Evolutionary conservation across 2,797 vertebrate genomes (phyloP).

Genomic region (Sternotherus odoratus): DNA sequence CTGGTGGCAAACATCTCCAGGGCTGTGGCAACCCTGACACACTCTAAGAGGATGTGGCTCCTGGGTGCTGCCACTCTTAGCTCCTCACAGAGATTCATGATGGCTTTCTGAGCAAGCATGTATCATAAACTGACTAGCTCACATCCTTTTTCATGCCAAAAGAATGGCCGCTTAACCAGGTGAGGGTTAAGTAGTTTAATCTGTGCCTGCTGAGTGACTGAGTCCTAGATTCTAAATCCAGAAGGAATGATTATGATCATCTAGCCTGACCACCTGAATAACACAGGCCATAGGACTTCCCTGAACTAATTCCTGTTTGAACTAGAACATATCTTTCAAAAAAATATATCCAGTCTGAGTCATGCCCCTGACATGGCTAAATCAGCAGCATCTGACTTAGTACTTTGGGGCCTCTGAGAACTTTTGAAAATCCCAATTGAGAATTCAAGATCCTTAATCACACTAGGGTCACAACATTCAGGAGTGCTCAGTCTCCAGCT

Average conservation of each 20-base stretch:
- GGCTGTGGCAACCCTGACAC: no score
- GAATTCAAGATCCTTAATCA: not conserved
- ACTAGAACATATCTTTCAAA: no score
- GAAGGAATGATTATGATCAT: no score
- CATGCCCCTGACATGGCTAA: not conserved
- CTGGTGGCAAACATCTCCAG: no score
- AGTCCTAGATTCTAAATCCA: no score
- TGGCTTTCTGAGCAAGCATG: not conserved
- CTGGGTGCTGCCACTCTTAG: not conserved
- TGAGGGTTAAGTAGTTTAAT: not conserved
- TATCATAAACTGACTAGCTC: not conserved
- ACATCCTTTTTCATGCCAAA: not conserved
- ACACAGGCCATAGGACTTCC: no score
- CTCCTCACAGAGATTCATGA: not conserved
- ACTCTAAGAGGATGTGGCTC: no score
- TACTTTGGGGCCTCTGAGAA: not conserved
- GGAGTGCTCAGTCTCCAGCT: not conserved
- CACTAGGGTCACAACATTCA: not conserved
- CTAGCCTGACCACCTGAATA: no score
- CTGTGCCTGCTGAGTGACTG: not conserved
- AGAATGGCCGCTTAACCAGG: no score
- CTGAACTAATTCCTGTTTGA: not conserved
- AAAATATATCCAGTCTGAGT: not conserved
- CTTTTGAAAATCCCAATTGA: not conserved
- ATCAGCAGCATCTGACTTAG: not conserved